Base-by-base conservation (phyloP, 2,888 invertebrate genomes). In the Hypomecis punctinalis region DNA sequence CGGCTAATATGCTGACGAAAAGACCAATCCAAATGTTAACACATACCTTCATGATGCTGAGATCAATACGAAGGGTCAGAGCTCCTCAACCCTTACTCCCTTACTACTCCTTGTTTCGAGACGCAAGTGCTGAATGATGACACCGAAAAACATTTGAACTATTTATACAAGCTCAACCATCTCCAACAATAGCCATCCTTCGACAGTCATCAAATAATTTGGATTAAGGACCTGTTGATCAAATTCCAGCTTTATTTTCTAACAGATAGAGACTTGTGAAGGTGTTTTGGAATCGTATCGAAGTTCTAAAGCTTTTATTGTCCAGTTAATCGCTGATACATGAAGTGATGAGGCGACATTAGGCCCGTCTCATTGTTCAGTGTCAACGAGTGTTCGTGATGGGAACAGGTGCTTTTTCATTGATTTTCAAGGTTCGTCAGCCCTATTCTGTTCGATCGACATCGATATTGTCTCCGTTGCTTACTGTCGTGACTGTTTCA, bases 271-370 rank as follows among this genome's bases (percentile, higher is more conserved):
- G 48, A 9, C 6, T 42, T 39, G 10, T 5, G 10, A 11, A 7
- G 5, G 6, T 56, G 11, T 58, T 33, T 54, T 46, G 33, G 39
- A 8, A 35, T 13, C 37, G 55, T 43, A 37, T 11, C 48, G 52
- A 5, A 49, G 9, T 36, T 56, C 35, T 40, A 37, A 55, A 46
- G 60, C 55, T 55, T 59, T 54, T n/a, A 64, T 64, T 64, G 64
- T 64, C 64, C 64, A 46, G 59, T 47, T 64, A 64, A 64, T 64
- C 33, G 46, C 10, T 55, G 46, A 54, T 64, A 59, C 59, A 60
- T 64, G 64, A 43, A 64, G 55, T 64, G 51, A 64, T 51, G 60
- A 56, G 13, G 45, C 11, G 53, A 55, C 60, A 60, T 64, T 60
- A 64, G 51, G 51, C 35, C 42, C 6, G 46, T 33, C 49, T 2